Percentiles rank a stretch among this genome's conserved stretches.
Conservation (phyloP, 2,797 vertebrate species). For the Ctenopoma kingsleyae region DNA sequence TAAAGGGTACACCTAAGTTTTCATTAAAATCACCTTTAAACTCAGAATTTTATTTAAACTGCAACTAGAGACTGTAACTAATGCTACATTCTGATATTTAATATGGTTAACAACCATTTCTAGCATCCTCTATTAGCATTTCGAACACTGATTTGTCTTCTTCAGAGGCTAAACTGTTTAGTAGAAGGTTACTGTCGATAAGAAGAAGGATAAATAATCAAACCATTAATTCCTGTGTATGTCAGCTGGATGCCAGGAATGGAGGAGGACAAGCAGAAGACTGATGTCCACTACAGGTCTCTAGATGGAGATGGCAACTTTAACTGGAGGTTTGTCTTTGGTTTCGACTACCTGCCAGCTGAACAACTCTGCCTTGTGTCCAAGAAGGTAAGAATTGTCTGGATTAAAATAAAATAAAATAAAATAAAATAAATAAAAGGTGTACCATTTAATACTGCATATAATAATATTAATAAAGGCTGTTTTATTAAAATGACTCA, state of each 20-base stretch:
- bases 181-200: background rate
- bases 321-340: slow-evolving; percentile 97
- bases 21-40: slow-evolving; percentile 27
- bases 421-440: too few relatives aligned
- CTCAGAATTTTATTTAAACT: background rate
- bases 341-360: slow-evolving; percentile 94
- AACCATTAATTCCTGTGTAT: background rate
- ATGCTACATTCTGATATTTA: too few relatives aligned
- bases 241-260: slow-evolving; percentile 97
- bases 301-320: slow-evolving; percentile 98
- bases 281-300: slow-evolving; percentile 98
- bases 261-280: slow-evolving; percentile 99
- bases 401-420: background rate
- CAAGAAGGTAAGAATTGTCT: slow-evolving; percentile 88
- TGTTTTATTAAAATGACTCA: background rate
- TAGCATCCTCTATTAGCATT: background rate
- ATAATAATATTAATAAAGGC: background rate
- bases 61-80: background rate
- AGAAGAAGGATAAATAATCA: background rate
- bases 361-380: slow-evolving; percentile 95
- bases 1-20: slow-evolving; percentile 87
- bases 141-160: background rate
- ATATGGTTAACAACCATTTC: background rate
- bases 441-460: background rate
- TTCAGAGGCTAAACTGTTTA: background rate